Evolutionary conservation across 2,113 vertebrate species (phyloP).

Genomic region (Manacus vitellinus): DNA sequence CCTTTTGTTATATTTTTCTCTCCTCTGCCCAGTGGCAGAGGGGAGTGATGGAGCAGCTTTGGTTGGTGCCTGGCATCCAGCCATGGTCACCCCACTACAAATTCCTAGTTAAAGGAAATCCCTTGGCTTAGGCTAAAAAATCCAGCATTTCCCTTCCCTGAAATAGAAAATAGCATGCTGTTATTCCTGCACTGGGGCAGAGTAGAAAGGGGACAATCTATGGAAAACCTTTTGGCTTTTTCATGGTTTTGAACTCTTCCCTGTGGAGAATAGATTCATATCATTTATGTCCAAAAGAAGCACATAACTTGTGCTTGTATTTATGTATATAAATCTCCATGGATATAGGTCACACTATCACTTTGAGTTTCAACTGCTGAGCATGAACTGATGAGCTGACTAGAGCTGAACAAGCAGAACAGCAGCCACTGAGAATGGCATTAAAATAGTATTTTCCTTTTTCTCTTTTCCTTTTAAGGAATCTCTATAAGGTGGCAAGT

Average conservation of each 20-base stretch:
- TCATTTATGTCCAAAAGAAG: not conserved
- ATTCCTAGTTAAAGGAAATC: not conserved
- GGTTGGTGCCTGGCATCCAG: no score
- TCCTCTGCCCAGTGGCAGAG: no score
- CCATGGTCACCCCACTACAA: no score
- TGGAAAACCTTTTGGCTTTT: not conserved
- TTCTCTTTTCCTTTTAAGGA: not conserved
- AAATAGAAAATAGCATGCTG: not conserved
- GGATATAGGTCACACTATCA: not conserved
- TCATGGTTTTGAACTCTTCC: not conserved
- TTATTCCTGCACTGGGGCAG: not conserved
- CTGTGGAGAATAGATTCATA: not conserved
- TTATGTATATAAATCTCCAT: not conserved
- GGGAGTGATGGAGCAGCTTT: no score
- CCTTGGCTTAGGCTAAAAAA: not conserved
- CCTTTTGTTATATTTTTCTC: no score
- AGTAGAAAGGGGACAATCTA: not conserved
- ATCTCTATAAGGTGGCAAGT: not conserved
- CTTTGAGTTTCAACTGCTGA: not conserved
- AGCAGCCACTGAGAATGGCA: not conserved
- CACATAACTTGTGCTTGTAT: not conserved
- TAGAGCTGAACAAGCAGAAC: not conserved
- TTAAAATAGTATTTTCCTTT: not conserved
- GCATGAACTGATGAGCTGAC: not conserved
- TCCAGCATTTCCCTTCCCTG: not conserved